Evolutionary conservation across 1,140 invertebrate species (phyloP), one percentile per base, ranked within the genome.

Genomic region (Brachionus paranguensis): DNA sequence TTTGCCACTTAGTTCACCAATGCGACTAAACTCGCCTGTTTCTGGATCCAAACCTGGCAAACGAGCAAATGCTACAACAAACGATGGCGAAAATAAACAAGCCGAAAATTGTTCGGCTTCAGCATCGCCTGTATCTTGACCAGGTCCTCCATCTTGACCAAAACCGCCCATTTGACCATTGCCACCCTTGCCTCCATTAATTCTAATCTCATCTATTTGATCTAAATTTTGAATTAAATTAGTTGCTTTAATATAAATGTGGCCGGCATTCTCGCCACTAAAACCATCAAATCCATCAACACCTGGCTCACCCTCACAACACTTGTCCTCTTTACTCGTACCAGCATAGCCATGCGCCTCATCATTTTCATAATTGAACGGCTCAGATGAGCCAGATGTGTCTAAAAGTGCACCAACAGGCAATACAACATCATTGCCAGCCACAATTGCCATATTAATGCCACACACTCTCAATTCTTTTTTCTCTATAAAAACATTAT

Each of bases 241-340:
- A 3, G 11, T 7, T 17, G 68, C 68, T 17, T 72, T 72, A n/a
- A 72, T 72, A 37, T 72, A 72, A 41, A 72, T 41, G 33, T 72
- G 68, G 45, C 68, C 68, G n/a, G 29, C 68, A 6, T 72, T 72
- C 29, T 72, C 68, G n/a, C 68, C 68, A 72, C 68, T 45, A 41
- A 72, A 72, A 10, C 68, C 68, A 41, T 72, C 68, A 41, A 8
- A 10, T 1, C 68, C 68, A 20, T 72, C 68, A 2, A 72, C 33
- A 10, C 68, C 68, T 2, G 29, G 7, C 29, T 72, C n/a, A 17
- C 68, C 68, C 17, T 37, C 68, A n/a, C 29, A 20, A 7, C 68
- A 72, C 17, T 72, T 72, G 6, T 72, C 68, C 37, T 37, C 12
- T 20, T 7, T 72, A 7, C 14, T 55, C 53, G 33, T 41, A 8